Percentiles rank a stretch among this genome's conserved stretches.
These are phyloP conservation scores for Campoletis sonorensis DNA, from an alignment of 1,140 invertebrate species.

Conservation along the genomic window DNA sequence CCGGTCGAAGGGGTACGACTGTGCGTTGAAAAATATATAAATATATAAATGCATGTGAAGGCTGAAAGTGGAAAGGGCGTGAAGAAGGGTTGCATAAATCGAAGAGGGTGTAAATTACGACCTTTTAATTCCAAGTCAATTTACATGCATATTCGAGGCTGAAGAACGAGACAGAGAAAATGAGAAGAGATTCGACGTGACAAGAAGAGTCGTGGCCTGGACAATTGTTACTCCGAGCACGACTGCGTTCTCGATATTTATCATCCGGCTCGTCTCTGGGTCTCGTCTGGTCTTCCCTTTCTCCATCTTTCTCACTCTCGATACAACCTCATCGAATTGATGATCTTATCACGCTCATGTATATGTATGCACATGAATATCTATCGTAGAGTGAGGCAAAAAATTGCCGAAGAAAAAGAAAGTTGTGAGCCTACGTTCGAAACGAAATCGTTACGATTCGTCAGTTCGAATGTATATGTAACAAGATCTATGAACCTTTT, in stretches of 20 bases:
- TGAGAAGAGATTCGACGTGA: conserved; percentile 24
- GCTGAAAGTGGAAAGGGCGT: background rate
- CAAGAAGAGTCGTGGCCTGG: conserved; percentile 14
- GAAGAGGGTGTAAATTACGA: background rate
- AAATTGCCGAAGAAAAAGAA: background rate
- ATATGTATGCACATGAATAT: background rate
- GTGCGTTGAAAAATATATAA: conserved; percentile 42
- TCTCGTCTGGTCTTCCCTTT: conserved; percentile 20
- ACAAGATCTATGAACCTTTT: too few relatives aligned
- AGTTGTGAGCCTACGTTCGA: background rate
- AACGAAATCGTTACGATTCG: conserved; percentile 35
- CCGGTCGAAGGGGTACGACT: conserved; percentile 64
- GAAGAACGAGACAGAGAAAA: conserved; percentile 18
- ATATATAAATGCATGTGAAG: background rate
- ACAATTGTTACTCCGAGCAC: conserved; percentile 49
- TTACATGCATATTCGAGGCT: conserved; percentile 2
- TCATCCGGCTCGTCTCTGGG: conserved; percentile 43
- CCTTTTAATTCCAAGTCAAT: background rate
- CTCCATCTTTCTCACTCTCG: background rate
- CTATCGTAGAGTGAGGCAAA: background rate
- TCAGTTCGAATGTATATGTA: background rate
- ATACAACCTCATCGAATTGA: conserved; percentile 17
- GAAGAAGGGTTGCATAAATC: background rate
- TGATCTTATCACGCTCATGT: conserved; percentile 8
- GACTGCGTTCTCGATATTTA: conserved; percentile 47